These are phyloP conservation scores for Porites lutea DNA, from an alignment of 64 coral and sea anemone species.

Conservation along the genomic window DNA sequence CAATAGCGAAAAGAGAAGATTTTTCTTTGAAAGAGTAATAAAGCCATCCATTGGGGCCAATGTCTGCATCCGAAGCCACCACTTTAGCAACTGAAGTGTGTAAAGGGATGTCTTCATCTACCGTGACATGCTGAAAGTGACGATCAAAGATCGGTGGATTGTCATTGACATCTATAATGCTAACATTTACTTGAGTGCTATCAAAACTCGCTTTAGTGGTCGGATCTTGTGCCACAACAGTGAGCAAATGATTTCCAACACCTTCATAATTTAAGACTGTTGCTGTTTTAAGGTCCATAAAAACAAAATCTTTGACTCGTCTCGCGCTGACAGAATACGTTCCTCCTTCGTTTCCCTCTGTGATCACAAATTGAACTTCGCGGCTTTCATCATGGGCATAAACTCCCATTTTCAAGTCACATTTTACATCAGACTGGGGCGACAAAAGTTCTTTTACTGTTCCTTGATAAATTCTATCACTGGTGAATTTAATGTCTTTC, in stretches of 20 bases:
- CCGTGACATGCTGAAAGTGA: conserved; percentile 36
- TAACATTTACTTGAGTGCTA: conserved; percentile 81
- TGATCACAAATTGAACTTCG: conserved; percentile 74
- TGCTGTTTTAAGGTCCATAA: conserved; percentile 83
- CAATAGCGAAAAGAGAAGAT: conserved; percentile 65
- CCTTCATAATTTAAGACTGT: conserved; percentile 77
- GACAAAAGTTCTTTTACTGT: conserved; percentile 74
- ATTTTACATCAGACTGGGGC: conserved; percentile 61
- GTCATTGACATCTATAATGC: conserved; percentile 78
- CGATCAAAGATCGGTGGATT: conserved; percentile 79
- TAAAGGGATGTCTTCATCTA: conserved; percentile 68
- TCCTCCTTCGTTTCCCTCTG: conserved; percentile 54
- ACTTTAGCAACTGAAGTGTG: conserved; percentile 68
- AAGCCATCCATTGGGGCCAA: conserved; percentile 72
- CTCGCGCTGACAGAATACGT: conserved; percentile 68
- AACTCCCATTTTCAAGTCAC: conserved; percentile 95
- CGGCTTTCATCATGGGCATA: conserved; percentile 64
- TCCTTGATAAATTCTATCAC: conserved; percentile 90
- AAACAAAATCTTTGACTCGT: conserved; percentile 77
- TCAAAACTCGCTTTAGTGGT: conserved; percentile 73
- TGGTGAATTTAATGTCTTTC: conserved; percentile 90
- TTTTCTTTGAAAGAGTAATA: conserved; percentile 59
- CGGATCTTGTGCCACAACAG: conserved; percentile 69
- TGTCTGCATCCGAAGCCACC: conserved; percentile 68
- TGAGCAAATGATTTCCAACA: conserved; percentile 52